Conservation (phyloP, 2,113 vertebrate genomes). For the Theristicus caerulescens region DNA sequence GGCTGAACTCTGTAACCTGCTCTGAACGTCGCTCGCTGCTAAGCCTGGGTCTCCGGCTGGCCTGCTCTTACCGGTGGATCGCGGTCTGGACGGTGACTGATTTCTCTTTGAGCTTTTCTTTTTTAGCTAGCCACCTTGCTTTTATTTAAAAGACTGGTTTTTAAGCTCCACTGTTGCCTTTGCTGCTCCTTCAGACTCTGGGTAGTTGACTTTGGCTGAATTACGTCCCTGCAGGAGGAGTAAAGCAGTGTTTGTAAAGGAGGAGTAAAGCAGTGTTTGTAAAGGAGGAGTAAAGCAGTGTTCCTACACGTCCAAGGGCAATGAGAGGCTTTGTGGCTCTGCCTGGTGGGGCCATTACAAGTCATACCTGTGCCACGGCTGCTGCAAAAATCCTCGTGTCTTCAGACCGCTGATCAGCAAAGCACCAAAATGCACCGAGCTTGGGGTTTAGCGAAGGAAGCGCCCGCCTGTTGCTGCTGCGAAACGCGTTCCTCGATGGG, state of each 20-base stretch:
- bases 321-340: background rate
- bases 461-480: too few relatives aligned
- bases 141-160: background rate
- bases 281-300: too few relatives aligned
- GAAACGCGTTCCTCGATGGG: background rate
- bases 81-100: background rate
- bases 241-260: too few relatives aligned
- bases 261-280: too few relatives aligned
- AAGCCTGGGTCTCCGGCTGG: too few relatives aligned
- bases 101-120: background rate
- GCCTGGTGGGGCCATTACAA: too few relatives aligned
- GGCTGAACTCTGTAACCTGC: background rate
- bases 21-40: background rate
- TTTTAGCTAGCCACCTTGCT: background rate
- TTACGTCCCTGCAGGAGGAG: background rate
- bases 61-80: rapidly evolving
- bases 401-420: background rate
- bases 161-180: background rate
- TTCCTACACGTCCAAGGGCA: background rate
- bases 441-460: background rate
- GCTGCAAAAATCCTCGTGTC: background rate
- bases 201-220: background rate
- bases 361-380: background rate
- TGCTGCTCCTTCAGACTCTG: background rate
- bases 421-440: background rate